Base-by-base conservation (phyloP, 1,140 invertebrate genomes). In the Rhopalosiphum padi region DNA sequence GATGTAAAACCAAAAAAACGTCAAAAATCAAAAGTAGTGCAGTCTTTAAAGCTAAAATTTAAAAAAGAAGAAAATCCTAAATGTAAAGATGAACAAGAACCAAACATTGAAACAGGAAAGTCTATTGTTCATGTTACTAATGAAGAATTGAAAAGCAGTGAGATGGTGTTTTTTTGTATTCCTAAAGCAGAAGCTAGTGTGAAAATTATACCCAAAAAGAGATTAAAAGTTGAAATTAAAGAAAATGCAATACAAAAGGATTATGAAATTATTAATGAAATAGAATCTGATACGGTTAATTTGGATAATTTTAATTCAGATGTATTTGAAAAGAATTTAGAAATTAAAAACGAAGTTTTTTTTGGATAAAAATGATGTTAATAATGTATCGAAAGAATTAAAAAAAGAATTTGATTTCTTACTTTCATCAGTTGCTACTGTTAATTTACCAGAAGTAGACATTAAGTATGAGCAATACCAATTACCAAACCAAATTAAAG, bases 121-220 rank as follows among this genome's bases (percentile, higher is more conserved):
- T 93, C 91, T 93, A 86, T 93, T 86, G 91, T 93, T 37, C 91
- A 93, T 86, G 82, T 93, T 53, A 93, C 43, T 22, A 93, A 93
- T 55, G 91, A 93, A 85, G 77, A 93, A 41, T 55, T 93, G 11
- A 37, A 93, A 55, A 93, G 82, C 6, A 93, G 91, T 85, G 91
- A 93, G 86, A 93, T 93, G 91, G 91, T 93, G 0, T 93, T 93
- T 85, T 55, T 93, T 86, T 93, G 91, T 86, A 93, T 93, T 85
- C 82, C 91, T 85, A 85, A 93, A 85, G n/a, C 82, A 53, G 91
- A 93, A 85, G 11, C 91, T 41, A 93, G 30, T 51, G 82, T 93
- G 18, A 85, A 83, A 93, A 51, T 93, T 7, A 9, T 83, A n/a
- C 35, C 91, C 2, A 93, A 51, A 85, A 93, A 82, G 41, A 93